Evolutionary conservation across 2,797 vertebrate species (phyloP), one percentile per base, ranked within the genome.

Genomic region (Acipenser ruthenus): DNA sequence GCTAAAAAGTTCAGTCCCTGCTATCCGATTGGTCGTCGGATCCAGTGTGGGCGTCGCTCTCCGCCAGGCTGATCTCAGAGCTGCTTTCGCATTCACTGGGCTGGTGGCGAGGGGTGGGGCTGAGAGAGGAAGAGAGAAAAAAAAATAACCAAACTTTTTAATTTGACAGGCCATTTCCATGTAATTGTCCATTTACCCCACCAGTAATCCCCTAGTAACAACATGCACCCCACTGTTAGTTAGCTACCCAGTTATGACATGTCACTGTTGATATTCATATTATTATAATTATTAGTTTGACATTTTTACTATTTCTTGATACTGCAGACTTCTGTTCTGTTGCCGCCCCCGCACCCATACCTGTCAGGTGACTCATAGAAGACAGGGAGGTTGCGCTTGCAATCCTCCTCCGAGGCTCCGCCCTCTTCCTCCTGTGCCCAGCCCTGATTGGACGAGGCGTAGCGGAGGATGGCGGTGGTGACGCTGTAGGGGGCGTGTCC

Each of bases 391-490:
- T 80, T 84, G 0, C 74, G 70, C 71, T 89, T 9, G 9, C 52
- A 55, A 52, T 9, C 52, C 52, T 10, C 6, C 2, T 84, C 69
- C n/a, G 68, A 67, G 12, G 49, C 8, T 23, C 11, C 66, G 1
- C 50, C 80, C 0, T 84, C 86, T 69, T 83, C 89, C 64, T 96
- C 91, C 78, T 93, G 92, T 70, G 74, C 90, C 76, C 90, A 90
- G 64, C 94, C 95, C 0, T 79, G 91, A 74, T 95, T 94, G 65
- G 94, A 98, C 62, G 93, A 94, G 69, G 93, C 94, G 0, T 96
- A 96, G 58, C 79, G 91, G 61, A 98, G 90, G 78, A 99, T 97
- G 79, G 95, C 95, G 0, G 93, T 93, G 0, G 89, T 94, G 74
- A 96, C 95, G 0, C 90, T 86, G 87, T 88, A 88, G 0, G 91